Evolutionary conservation across 2,888 invertebrate species (phyloP), one percentile per base, ranked within the genome.

Genomic region (Phalera bucephala): DNA sequence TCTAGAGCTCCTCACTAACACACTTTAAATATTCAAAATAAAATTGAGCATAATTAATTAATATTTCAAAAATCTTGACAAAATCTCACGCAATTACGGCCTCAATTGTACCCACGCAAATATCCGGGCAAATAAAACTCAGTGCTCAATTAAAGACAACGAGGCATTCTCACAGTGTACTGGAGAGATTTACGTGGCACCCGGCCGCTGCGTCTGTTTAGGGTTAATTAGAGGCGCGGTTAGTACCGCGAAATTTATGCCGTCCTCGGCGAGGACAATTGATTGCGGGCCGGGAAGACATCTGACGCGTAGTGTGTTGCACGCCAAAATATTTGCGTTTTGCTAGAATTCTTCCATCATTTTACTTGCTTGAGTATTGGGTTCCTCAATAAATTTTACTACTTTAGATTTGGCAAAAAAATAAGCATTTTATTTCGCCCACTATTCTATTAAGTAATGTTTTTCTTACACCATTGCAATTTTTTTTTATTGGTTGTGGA

Each of bases 181-280:
- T 44, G 44, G 41, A 54, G 60, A 80, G 81, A 85, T 86, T 84
- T 85, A 86, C 75, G 72, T 59, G 48, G 62, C 45, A 51, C 46
- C 46, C 49, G 57, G 51, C 56, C 55, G 48, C 67, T 72, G 47
- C 68, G 74, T 70, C 72, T 71, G 65, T 79, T 78, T 72, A 81
- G 83, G 81, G 83, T 83, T 86, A 86, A 86, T 86, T 85, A 86
- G 85, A 61, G 72, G 68, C 71, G 68, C 51, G 72, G 72, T 75
- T 73, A 76, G 76, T 69, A 60, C 68, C 33, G 53, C 47, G 50
- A 69, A 74, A 82, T 82, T 80, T 82, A 82, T 79, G 73, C 70
- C 60, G 55, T 48, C 46, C 55, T 45, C 69, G 65, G 48, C 36
- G 40, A 50, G 50, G 60, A 79, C 80, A 80, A 80, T 78, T 78